Base-by-base conservation (phyloP, 2,888 invertebrate species). In the Ctena decussata region DNA sequence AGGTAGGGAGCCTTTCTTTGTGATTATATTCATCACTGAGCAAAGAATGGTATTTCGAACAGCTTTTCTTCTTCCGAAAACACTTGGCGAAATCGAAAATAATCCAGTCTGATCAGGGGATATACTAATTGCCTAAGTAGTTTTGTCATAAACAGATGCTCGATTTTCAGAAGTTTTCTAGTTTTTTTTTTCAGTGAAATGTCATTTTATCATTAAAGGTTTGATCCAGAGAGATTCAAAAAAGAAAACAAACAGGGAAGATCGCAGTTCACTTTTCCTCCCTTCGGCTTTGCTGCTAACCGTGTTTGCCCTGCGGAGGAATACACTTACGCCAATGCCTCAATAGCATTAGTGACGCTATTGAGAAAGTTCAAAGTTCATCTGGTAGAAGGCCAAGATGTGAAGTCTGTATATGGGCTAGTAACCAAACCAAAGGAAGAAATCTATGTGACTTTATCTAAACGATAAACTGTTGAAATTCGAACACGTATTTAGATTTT, bases 271-370 rank as follows among this genome's bases (percentile, higher is more conserved):
- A 90, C 93, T 0, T 96, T 94, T 82, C 90, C 92, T 72, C 95
- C 96, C 0, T 96, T 96, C 90, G 96, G 96, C 5, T 95, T 96
- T 92, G 95, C 94, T 75, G 96, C 96, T 21, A 95, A 95, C 77
- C 84, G 94, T 6, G 87, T 90, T 18, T 94, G 94, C 80, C 94
- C 94, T n/a, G 94, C 92, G 2, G 89, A 90, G 69, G 90, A 91
- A 24, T 93, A 95, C 84, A 91, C 94, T 0, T 93, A 94, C 73
- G 74, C 90, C 27, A 93, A 95, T 85, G 92, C 92, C 5, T 84
- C 93, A 0, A 85, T 93, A 5, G 84, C 92, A 44, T 49, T 96
- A n/a, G 91, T 93, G 6, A 87, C 92, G 3, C 80, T 96, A 6
- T 85, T 96, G 30, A 79, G 91, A 41, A 91, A 18, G 21, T 46